Conservation (phyloP, 1,140 invertebrate species). For the Zaprionus vittiger region DNA sequence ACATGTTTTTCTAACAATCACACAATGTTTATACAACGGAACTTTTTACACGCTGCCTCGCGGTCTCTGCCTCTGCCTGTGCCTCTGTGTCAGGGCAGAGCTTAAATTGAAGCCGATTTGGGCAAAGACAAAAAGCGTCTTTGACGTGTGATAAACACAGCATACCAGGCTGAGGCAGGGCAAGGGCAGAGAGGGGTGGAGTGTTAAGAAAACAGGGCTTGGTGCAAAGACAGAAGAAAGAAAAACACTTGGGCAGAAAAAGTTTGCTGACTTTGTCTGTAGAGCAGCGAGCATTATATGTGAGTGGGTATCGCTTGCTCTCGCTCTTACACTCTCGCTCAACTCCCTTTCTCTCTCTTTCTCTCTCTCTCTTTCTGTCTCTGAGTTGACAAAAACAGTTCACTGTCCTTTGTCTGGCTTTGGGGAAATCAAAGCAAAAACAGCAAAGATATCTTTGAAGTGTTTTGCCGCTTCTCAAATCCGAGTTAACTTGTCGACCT, state of each 20-base stretch:
- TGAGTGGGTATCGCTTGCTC: background rate
- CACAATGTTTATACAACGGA: conserved; percentile 81
- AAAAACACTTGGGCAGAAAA: conserved; percentile 70
- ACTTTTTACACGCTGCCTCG: conserved; percentile 69
- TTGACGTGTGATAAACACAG: conserved; percentile 74
- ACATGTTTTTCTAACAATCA: conserved; percentile 82
- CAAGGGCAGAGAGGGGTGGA: background rate
- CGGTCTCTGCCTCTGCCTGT: background rate
- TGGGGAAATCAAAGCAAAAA: conserved; percentile 70
- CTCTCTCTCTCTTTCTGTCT: background rate
- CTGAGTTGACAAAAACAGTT: conserved; percentile 68
- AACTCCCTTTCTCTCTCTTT: background rate
- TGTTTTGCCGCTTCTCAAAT: conserved; percentile 38
- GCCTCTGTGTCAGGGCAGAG: conserved; percentile 19
- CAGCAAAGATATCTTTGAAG: conserved; percentile 58
- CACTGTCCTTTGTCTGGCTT: conserved; percentile 51
- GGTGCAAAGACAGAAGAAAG: conserved; percentile 33
- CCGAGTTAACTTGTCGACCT: conserved; percentile 50
- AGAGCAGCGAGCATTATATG: conserved; percentile 13
- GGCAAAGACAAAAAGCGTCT: conserved; percentile 79
- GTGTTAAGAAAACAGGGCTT: background rate
- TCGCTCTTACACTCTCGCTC: background rate
- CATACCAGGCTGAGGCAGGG: conserved; percentile 2
- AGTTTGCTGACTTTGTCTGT: conserved; percentile 64
- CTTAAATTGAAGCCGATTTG: conserved; percentile 78